These are phyloP conservation scores for Nannoperca obscura DNA, from an alignment of 2,797 vertebrate genomes.

Conservation along the genomic window DNA sequence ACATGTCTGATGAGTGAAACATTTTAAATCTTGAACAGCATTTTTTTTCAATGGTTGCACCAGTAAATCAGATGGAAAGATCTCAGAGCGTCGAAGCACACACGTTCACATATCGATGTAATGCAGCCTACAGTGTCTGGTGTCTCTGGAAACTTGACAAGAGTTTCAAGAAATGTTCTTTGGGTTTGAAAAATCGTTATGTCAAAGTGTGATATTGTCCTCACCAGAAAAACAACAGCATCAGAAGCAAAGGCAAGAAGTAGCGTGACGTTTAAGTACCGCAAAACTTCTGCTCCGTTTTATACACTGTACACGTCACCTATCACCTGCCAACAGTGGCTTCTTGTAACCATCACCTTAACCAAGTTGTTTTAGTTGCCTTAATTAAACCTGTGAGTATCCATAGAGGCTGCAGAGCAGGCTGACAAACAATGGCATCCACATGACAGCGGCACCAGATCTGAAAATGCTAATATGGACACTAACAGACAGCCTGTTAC, in stretches of 20 bases:
- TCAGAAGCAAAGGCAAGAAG: not conserved
- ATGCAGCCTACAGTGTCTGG: not conserved
- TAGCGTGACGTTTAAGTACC: not conserved
- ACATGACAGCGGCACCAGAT: not conserved
- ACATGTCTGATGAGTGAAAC: slow-evolving; percentile 12
- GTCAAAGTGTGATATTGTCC: too few relatives aligned
- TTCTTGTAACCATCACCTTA: not conserved
- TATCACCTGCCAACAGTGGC: not conserved
- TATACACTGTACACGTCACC: not conserved
- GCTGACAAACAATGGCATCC: not conserved
- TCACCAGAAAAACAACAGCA: not conserved
- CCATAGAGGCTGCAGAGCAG: not conserved
- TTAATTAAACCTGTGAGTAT: not conserved
- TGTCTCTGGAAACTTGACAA: not conserved
- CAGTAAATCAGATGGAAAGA: not conserved
- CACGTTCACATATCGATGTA: not conserved
- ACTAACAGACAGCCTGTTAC: not conserved
- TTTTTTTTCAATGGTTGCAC: not conserved
- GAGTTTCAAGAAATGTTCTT: not conserved
- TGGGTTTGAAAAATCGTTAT: not conserved
- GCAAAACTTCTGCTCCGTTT: not conserved
- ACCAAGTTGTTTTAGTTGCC: not conserved
- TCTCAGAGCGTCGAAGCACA: not conserved
- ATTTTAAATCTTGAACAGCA: not conserved
- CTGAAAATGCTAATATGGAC: not conserved